Evolutionary conservation across 2,113 vertebrate species (phyloP).

Genomic region (Thymallus thymallus): DNA sequence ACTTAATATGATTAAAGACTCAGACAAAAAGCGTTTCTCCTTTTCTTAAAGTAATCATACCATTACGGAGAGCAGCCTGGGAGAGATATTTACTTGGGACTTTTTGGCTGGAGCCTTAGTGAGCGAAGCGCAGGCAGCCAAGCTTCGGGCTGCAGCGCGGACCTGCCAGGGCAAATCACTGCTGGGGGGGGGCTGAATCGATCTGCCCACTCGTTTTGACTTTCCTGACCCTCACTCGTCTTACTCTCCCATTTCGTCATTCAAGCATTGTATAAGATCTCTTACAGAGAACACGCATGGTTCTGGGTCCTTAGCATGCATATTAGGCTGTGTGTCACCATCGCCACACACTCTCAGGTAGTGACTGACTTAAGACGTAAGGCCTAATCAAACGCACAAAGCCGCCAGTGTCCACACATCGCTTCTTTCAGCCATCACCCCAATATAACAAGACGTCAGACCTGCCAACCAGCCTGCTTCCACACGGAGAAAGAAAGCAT

Average conservation of each 20-base stretch:
- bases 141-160: background rate
- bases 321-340: too few species aligned
- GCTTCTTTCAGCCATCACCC: constrained; percentile 45
- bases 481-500: constrained; percentile 33
- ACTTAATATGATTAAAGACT: constrained; percentile 69
- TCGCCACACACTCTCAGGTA: constrained; percentile 26
- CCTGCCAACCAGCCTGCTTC: constrained; percentile 61
- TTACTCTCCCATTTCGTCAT: constrained; percentile 34
- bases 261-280: background rate
- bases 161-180: too few species aligned
- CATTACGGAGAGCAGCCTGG: constrained; percentile 48
- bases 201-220: constrained; percentile 18
- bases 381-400: constrained; percentile 64
- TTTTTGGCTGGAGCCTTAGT: constrained; percentile 42
- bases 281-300: too few species aligned
- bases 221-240: constrained; percentile 6
- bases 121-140: constrained; percentile 28
- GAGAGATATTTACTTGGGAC: constrained; percentile 55
- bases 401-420: constrained; percentile 55
- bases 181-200: constrained; percentile 18
- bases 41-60: constrained; percentile 61
- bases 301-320: too few species aligned
- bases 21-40: constrained; percentile 42
- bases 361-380: constrained; percentile 54
- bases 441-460: constrained; percentile 45